Evolutionary conservation across 2,888 invertebrate genomes (phyloP).

Genomic region (Axea sp.): DNA sequence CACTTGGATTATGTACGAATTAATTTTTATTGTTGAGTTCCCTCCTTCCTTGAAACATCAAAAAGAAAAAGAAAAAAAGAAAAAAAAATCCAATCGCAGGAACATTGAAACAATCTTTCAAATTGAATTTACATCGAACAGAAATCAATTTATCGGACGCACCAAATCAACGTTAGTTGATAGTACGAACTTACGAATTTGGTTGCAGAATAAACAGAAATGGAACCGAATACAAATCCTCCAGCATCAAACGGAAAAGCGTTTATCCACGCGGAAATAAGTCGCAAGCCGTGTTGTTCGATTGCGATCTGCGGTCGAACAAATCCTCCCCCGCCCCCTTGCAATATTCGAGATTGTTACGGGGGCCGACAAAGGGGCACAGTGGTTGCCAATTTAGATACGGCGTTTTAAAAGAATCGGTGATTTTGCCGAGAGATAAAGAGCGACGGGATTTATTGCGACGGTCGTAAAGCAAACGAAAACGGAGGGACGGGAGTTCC

Average conservation of each 20-base stretch:
- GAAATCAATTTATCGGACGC: too few species aligned
- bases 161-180: too few species aligned
- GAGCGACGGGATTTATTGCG: conserved; percentile 17
- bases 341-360: conserved; percentile 16
- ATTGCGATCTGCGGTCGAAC: conserved; percentile 42
- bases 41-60: too few species aligned
- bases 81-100: too few species aligned
- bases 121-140: too few species aligned
- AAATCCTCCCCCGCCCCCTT: conserved; percentile 9
- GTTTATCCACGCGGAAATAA: conserved; percentile 41
- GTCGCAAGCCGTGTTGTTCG: conserved; percentile 28
- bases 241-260: conserved; percentile 21
- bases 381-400: conserved; percentile 61
- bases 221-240: too few species aligned
- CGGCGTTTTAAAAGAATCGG: conserved; percentile 45
- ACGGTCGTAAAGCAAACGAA: conserved; percentile 25
- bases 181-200: too few species aligned
- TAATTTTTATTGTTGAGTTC: too few species aligned
- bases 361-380: conserved; percentile 52
- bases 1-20: too few species aligned
- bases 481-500: neutral
- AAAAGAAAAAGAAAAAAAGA: too few species aligned
- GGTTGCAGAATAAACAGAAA: too few species aligned
- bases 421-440: conserved; percentile 55
- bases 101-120: too few species aligned